Conservation (phyloP, 2,797 vertebrate species). For the Mormyrus hasselquistii region DNA sequence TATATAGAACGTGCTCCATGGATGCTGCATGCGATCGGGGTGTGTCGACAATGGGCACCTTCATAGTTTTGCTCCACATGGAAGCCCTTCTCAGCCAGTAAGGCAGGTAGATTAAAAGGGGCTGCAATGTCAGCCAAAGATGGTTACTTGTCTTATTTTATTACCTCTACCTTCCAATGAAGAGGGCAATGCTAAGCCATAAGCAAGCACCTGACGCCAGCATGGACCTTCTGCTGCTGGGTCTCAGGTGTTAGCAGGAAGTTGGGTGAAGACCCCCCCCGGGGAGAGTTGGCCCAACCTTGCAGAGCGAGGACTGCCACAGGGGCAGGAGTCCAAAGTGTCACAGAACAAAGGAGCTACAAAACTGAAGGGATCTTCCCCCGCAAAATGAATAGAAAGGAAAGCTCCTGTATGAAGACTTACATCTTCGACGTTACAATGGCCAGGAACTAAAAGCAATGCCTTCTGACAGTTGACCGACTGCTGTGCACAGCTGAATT, state of each 20-base stretch:
- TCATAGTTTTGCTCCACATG: not conserved
- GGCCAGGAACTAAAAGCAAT: not conserved
- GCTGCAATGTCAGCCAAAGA: not conserved
- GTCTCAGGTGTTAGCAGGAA: not conserved
- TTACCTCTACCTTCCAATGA: not conserved
- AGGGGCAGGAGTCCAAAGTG: not conserved
- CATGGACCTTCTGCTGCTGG: not conserved
- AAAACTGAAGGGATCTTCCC: not conserved
- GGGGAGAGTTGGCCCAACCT: not conserved
- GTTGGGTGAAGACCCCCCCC: not conserved
- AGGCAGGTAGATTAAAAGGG: not conserved
- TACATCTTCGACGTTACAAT: not conserved
- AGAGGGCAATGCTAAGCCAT: not conserved
- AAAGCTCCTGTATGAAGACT: not conserved
- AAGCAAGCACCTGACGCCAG: not conserved
- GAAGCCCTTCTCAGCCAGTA: not conserved
- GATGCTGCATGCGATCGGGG: not conserved
- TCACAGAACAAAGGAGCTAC: not conserved
- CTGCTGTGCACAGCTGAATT: not conserved
- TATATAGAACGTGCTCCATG: not conserved
- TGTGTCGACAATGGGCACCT: not conserved
- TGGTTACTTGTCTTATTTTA: not conserved
- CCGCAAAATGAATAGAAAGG: not conserved
- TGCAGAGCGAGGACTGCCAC: not conserved
- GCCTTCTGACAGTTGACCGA: not conserved